Conservation (phyloP, 2,113 vertebrate species). For the Gymnobelideus leadbeateri region DNA sequence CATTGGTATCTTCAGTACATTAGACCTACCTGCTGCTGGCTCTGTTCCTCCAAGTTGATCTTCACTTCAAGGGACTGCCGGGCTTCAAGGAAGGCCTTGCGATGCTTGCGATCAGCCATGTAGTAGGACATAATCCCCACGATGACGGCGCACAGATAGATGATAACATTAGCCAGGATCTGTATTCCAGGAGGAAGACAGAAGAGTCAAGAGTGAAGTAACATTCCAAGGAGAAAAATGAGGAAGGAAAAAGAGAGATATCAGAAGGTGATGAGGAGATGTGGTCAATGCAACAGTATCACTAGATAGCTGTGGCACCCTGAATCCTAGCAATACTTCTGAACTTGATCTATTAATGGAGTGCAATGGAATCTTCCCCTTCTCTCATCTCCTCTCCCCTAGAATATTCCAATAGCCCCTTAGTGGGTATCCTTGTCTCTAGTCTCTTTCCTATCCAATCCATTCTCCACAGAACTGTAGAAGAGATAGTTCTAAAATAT, state of each 20-base stretch:
- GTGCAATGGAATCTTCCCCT: not conserved
- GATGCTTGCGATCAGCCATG: slow-evolving; percentile 97
- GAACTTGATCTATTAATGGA: not conserved
- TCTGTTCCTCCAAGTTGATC: slow-evolving; percentile 96
- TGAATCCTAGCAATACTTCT: not conserved
- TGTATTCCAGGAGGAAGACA: slow-evolving; percentile 69
- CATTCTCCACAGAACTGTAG: not conserved
- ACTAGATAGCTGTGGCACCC: not conserved
- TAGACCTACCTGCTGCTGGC: slow-evolving; percentile 92
- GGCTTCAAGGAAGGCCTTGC: slow-evolving; percentile 95
- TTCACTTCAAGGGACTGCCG: slow-evolving; percentile 97
- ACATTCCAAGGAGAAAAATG: not conserved
- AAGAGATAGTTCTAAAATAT: not conserved
- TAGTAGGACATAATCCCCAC: slow-evolving; percentile 95
- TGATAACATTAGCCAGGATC: slow-evolving; percentile 92
- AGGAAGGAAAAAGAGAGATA: not conserved
- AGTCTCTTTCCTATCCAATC: not conserved
- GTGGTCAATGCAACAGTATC: not conserved
- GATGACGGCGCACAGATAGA: slow-evolving; percentile 91
- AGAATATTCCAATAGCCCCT: not conserved
- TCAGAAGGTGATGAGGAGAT: not conserved
- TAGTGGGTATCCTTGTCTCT: not conserved
- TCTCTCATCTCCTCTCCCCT: not conserved
- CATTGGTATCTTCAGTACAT: not conserved
- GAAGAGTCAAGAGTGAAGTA: slow-evolving; percentile 16